Evolutionary conservation across 2,113 vertebrate genomes (phyloP), one percentile per base, ranked within the genome.

Genomic region (Naja naja): DNA sequence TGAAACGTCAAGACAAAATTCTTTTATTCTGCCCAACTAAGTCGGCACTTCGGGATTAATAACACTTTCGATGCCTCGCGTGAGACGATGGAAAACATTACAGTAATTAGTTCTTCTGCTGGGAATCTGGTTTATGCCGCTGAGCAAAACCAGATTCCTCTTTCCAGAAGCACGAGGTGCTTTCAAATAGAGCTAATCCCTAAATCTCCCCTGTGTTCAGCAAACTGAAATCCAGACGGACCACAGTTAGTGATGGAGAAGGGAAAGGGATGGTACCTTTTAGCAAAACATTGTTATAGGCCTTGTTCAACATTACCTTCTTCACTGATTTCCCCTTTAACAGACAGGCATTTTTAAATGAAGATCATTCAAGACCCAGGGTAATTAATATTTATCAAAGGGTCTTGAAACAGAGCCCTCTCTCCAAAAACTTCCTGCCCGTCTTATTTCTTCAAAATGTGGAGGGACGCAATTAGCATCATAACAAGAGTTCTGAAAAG

Each of bases 41-140:
- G 92, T 93, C 89, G 96, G 85, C 55, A 93, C 88, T 94, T 96
- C 95, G 87, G 87, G 96, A 93, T 95, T 69, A 90, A 85, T 85
- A 39, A 86, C 90, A 93, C 89, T 92, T 93, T 89, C 8, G 88
- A 96, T 95, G 89, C 96, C 91, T 96, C 95, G 93, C 88, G 2
- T 93, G 96, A 95, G 95, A 89, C 89, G 18, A 89, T 14, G 93
- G 92, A 95, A 95, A 95, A 90, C 92, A 97, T 96, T 94, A 96
- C 96, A 92, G 90, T 95, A 96, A 97, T 94, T 94, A 97, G 94
- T 85, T 95, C 95, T 96, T 95, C 89, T 95, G 91, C 91, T 7
- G 45, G 90, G 93, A 93, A 89, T 92, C 91, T 53, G 0, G 86
- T 94, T 92, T 94, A 91, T 5, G 91, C 49, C 94, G 69, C n/a